A percentile compares a stretch with the other conserved stretches of the same genome.
Conservation (phyloP, 2,888 invertebrate genomes). For the Drosophila mimica region DNA sequence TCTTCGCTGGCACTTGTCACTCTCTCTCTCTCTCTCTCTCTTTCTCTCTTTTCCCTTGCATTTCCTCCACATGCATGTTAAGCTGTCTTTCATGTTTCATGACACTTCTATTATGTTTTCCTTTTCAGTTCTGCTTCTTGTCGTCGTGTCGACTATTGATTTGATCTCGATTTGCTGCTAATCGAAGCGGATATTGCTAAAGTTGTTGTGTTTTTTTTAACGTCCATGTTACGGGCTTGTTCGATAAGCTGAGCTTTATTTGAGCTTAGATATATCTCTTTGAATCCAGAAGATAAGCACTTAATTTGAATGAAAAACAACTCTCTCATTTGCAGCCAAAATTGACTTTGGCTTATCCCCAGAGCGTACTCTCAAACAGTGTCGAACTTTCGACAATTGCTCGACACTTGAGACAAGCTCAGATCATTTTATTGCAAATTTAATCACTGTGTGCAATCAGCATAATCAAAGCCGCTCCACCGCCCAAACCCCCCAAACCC, state of each 20-base stretch:
- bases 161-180: neutral
- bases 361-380: constrained; percentile 38
- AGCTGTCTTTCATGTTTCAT: constrained; percentile 59
- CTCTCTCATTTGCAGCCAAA: constrained; percentile 7
- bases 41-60: constrained; percentile 40
- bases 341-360: constrained; percentile 38
- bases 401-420: constrained; percentile 38
- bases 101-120: constrained; percentile 51
- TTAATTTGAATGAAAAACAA: constrained; percentile 19
- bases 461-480: constrained; percentile 64
- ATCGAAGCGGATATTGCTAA: constrained; percentile 26
- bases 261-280: neutral
- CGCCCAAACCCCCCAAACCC: neutral
- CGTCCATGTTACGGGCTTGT: neutral
- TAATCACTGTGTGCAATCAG: constrained; percentile 76
- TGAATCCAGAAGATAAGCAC: neutral
- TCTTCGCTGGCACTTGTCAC: constrained; percentile 60
- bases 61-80: constrained; percentile 59
- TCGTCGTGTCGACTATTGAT: neutral
- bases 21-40: constrained; percentile 18
- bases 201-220: constrained; percentile 4
- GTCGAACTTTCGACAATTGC: constrained; percentile 12
- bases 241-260: neutral
- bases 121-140: constrained; percentile 21
- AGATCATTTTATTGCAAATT: constrained; percentile 71